Conservation (phyloP, 2,888 invertebrate genomes). For the Alentia gelatinosa region DNA sequence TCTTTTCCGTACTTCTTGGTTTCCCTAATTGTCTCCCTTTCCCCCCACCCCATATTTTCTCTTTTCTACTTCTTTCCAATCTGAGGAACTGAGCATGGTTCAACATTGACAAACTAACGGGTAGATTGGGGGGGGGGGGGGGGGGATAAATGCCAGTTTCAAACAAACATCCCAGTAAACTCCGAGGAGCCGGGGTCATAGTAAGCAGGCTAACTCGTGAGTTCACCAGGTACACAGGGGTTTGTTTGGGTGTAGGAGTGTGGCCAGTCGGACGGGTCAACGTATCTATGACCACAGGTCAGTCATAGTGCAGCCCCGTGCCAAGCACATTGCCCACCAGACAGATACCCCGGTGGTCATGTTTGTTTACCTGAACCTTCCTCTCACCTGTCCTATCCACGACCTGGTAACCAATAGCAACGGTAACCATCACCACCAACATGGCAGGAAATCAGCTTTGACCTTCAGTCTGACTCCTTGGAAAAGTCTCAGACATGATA, state of each 20-base stretch:
- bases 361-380: slow-evolving; percentile 47
- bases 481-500: no score
- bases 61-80: no score
- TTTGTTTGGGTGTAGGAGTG: not conserved
- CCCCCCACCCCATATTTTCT: no score
- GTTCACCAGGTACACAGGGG: not conserved
- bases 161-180: no score
- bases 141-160: no score
- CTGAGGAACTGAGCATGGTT: no score
- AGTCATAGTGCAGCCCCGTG: not conserved
- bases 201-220: not conserved
- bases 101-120: no score
- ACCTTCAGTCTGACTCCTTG: no score
- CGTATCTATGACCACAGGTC: slow-evolving; percentile 17
- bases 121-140: no score
- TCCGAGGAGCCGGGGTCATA: no score
- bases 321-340: slow-evolving; percentile 7
- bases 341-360: slow-evolving; percentile 29
- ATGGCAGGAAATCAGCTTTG: not conserved
- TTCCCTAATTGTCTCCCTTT: no score
- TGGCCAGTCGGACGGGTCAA: not conserved
- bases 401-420: slow-evolving; percentile 11
- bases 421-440: not conserved
- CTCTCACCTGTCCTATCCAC: slow-evolving; percentile 2
- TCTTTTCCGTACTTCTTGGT: no score